Base-by-base conservation (phyloP, 2,797 vertebrate species). In the Takifugu rubripes region DNA sequence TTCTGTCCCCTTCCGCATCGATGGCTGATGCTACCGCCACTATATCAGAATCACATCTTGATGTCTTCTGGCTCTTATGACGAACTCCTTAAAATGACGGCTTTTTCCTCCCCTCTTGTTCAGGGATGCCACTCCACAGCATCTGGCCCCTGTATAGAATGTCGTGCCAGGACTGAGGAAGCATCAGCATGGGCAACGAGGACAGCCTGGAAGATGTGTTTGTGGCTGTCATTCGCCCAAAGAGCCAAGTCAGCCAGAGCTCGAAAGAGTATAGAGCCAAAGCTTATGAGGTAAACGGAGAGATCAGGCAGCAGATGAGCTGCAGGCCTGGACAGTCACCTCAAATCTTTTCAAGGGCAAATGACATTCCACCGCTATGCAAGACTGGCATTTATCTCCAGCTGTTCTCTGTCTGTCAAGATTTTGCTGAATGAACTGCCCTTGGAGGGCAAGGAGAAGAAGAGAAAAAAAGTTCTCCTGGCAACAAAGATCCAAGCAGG, bases 261-360 rank as follows among this genome's bases (percentile, higher is more conserved):
- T 97, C 94, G 14, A 95, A 96, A 84, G 97, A 99, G 75, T 99
- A 99, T 87, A 91, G 93, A 84, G 94, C 97, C 66, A 99, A 99
- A 87, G 93, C 94, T 25, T 99, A 94, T 36, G 97, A 99, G 92
- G 97, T 99, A 87, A 92, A 80, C 11, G 47, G 11, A 15, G 15
- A 0, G 36, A 11, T n/a, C 25, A 51, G 33, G 46, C 29, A 29
- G 3, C 25, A 47, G 25, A 58, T 27, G 1, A 1, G 25, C 11
- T 56, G 25, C 36, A 52, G 2, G n/a, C 6, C 9, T 53, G 6
- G 3, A 31, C 1, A 17, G 17, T 17, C 17, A 17, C 17, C 17
- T 17, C 17, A 17, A 17, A 17, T 17, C 17, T 17, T 17, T 17
- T 17, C 17, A 17, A 17, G 17, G 17, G 17, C 17, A 17, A 17